Evolutionary conservation across 2,888 invertebrate genomes (phyloP), one percentile per base, ranked within the genome.

Genomic region (Cabera pusaria): DNA sequence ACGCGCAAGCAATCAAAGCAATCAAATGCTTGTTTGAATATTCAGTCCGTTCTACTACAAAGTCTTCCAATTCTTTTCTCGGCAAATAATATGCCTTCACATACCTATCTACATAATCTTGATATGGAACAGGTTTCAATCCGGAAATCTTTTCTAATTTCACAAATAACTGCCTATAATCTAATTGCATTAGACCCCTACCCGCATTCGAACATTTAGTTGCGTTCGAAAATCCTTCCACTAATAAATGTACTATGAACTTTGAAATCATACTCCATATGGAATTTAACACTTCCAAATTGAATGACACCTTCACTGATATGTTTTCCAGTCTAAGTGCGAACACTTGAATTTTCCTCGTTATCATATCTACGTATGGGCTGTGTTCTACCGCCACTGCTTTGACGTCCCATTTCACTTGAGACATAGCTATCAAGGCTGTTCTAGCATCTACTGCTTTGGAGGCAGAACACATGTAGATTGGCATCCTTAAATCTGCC

Each of bases 31-130:
- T 97, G 22, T 92, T 90, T 0, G 97, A 95, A 85, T 98, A 99
- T 74, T 97, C 96, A 42, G 92, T 92, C 69, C 97, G 95, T 20
- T 95, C 94, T 52, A 92, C 91, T 3, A 99, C 92, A 93, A 98
- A 99, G 27, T 93, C 92, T 71, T 98, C 98, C 19, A 99, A 88
- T 33, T 94, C 94, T 43, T 92, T 92, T 60, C 98, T 94, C 0
- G 98, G 96, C 53, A 97, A 90, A 85, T 99, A 99, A 74, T 95
- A 99, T 0, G 98, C 98, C 74, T 99, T 99, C 0, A 99, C 96
- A 69, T 98, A 99, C 34, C 92, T 92, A 79, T 99, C 98, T 0
- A 99, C 98, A 63, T 96, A 97, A 35, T 96, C 95, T 49, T 94
- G 93, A 64, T 96, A 95, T 0, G 98, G 97, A 6, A 97, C 90